Evolutionary conservation across 37 sponge, comb jelly and placozoan genomes (phyloP).

Genomic region (Cliona cf. orientalis): DNA sequence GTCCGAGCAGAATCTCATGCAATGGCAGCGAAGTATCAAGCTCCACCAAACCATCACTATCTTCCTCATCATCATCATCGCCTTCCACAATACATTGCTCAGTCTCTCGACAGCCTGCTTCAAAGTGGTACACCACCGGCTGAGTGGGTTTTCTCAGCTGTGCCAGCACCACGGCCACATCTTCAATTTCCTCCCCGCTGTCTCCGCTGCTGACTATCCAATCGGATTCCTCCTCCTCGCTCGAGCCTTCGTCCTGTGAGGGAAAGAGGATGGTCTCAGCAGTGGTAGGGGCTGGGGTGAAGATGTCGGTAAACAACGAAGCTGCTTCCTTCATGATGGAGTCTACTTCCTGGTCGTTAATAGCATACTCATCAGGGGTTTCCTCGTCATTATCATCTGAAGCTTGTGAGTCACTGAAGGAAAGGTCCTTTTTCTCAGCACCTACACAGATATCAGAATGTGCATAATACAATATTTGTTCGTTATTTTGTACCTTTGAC

Average conservation of each 20-base stretch:
- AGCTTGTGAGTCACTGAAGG: too few species aligned
- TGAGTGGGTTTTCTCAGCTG: neutral
- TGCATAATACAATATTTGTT: too few species aligned
- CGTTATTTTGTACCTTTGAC: too few species aligned
- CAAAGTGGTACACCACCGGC: constrained; percentile 4
- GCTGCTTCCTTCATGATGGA: too few species aligned
- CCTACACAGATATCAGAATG: too few species aligned
- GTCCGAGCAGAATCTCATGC: neutral
- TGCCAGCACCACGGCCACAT: constrained; percentile 2
- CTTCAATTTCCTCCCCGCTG: neutral
- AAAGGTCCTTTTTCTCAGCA: too few species aligned
- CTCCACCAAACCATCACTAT: neutral
- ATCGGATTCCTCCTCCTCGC: constrained; percentile 16
- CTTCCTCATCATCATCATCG: neutral
- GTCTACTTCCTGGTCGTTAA: too few species aligned
- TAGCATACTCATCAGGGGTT: too few species aligned
- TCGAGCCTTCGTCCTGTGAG: neutral
- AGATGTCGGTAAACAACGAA: neutral
- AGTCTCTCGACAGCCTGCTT: neutral
- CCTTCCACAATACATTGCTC: neutral
- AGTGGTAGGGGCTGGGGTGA: neutral
- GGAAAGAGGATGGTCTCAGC: constrained; percentile 38
- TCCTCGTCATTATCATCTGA: too few species aligned
- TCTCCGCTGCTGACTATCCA: constrained; percentile 42
- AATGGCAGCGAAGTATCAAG: neutral